Evolutionary conservation across 2,888 invertebrate genomes (phyloP).

Genomic region (Rapana venosa): DNA sequence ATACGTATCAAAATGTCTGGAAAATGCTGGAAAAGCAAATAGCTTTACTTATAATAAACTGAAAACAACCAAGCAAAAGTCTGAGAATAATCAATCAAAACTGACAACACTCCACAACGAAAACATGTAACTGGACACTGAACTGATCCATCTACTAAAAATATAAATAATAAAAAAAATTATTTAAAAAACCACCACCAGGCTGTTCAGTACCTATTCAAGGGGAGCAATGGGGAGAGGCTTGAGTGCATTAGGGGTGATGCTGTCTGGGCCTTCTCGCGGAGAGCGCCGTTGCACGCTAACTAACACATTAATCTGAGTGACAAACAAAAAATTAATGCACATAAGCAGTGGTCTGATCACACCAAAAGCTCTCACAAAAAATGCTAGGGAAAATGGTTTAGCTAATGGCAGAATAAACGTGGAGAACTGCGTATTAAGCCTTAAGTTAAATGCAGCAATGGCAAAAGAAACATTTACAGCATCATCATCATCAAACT

Average conservation of each 20-base stretch:
- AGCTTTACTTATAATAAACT: not conserved
- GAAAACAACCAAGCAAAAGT: not conserved
- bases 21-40: no score
- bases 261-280: constrained; percentile 3
- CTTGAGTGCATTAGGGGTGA: constrained; percentile 3
- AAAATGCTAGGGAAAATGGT: not conserved
- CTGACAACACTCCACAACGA: not conserved
- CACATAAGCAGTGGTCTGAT: not conserved
- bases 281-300: constrained; percentile 25
- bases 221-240: not conserved
- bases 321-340: constrained; percentile 8
- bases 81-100: not conserved
- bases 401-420: no score
- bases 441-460: not conserved
- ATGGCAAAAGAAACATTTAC: no score
- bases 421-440: not conserved
- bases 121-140: not conserved
- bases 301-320: constrained; percentile 31
- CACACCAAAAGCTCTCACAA: not conserved
- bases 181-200: no score
- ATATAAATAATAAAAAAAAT: not conserved
- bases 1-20: no score
- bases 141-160: constrained; percentile 17
- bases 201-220: not conserved
- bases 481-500: no score